phyloP scores from a whole-genome alignment of 2,888 invertebrate genomes.

The Epistrophella euchroma region DNA sequence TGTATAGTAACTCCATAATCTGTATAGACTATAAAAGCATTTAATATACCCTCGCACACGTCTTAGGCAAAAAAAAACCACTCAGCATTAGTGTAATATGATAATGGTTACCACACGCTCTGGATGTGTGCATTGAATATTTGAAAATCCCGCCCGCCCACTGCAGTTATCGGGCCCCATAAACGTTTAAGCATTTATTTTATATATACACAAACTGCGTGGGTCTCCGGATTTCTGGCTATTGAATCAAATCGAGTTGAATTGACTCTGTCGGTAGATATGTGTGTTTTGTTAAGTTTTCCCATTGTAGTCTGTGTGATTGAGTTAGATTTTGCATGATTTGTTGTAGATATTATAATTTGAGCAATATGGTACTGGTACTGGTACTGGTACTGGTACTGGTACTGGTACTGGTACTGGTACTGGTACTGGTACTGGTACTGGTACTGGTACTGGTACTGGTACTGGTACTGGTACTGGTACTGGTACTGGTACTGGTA shows the following conservation, averaged over 20 bases:
- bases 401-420: too few relatives aligned
- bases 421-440: too few relatives aligned
- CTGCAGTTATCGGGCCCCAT: slow-evolving; percentile 46
- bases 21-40: not conserved
- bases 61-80: slow-evolving; percentile 37
- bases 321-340: not conserved
- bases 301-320: not conserved
- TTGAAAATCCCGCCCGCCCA: slow-evolving; percentile 63
- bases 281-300: slow-evolving; percentile 36
- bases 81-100: slow-evolving; percentile 52
- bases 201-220: slow-evolving; percentile 28
- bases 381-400: too few relatives aligned
- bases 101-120: slow-evolving; percentile 36
- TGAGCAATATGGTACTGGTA: too few relatives aligned
- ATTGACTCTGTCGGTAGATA: slow-evolving; percentile 30
- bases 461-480: too few relatives aligned
- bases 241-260: not conserved
- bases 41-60: slow-evolving; percentile 17
- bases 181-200: slow-evolving; percentile 12
- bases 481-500: too few relatives aligned
- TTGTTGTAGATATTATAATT: not conserved
- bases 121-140: slow-evolving; percentile 23
- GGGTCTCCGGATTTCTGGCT: slow-evolving; percentile 31
- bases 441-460: too few relatives aligned
- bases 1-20: not conserved